Evolutionary conservation across 2,797 vertebrate genomes (phyloP).

Genomic region (Chromobotia macracanthus): DNA sequence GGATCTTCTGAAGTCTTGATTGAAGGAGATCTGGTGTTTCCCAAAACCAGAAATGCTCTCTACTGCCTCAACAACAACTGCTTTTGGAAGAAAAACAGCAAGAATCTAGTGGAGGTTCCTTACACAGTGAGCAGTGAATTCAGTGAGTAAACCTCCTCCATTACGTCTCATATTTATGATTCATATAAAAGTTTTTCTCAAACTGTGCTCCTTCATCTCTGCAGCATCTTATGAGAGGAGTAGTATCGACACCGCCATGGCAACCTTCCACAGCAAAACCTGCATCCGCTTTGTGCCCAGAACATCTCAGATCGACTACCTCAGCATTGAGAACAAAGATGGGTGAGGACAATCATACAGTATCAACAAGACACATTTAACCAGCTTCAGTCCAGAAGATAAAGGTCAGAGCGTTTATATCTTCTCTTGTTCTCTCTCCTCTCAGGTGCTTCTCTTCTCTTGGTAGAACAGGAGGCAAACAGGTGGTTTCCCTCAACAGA

Average conservation of each 20-base stretch:
- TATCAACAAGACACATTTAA: neutral
- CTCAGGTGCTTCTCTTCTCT: slow-evolving; percentile 75
- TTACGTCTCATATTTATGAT: neutral
- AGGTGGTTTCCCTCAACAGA: slow-evolving; percentile 71
- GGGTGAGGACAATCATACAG: slow-evolving; percentile 42
- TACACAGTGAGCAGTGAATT: slow-evolving; percentile 46
- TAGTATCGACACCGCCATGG: slow-evolving; percentile 45
- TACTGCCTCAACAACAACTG: slow-evolving; percentile 48
- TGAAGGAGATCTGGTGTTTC: slow-evolving; percentile 56
- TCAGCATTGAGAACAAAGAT: slow-evolving; percentile 55
- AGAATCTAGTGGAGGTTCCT: slow-evolving; percentile 51
- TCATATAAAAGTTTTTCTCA: neutral
- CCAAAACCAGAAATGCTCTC: slow-evolving; percentile 50
- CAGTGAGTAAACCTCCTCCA: slow-evolving; percentile 31
- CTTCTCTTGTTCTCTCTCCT: slow-evolving; percentile 23
- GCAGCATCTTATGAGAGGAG: slow-evolving; percentile 28
- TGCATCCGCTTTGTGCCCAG: slow-evolving; percentile 58
- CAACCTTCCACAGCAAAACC: slow-evolving; percentile 45
- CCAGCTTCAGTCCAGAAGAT: too few relatives aligned
- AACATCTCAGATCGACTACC: slow-evolving; percentile 49
- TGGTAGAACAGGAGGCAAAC: slow-evolving; percentile 70
- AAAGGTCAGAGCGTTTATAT: neutral
- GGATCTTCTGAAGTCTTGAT: slow-evolving; percentile 53
- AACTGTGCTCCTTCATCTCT: neutral
- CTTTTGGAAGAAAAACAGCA: slow-evolving; percentile 51